Conservation (phyloP, 2,113 vertebrate species). For the Limnothrissa miodon region DNA sequence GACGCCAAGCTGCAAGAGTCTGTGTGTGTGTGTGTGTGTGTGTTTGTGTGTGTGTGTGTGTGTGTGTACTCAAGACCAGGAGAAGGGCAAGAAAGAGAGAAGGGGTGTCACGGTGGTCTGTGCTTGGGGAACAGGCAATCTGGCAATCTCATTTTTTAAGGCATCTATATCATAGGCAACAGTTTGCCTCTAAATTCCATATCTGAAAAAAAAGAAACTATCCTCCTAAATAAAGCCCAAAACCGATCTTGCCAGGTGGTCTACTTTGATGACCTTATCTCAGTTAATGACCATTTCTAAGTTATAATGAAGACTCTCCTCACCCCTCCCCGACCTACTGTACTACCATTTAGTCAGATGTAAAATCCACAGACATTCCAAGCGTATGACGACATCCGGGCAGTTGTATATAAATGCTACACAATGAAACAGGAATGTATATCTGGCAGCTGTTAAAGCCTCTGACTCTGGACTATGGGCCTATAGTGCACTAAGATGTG, state of each 20-base stretch:
- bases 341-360: not conserved
- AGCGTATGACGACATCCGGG: not conserved
- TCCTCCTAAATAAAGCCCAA: not conserved
- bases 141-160: too few relatives aligned
- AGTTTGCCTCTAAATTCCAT: not conserved
- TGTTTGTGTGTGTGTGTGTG: not conserved
- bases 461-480: not conserved
- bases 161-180: too few relatives aligned
- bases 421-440: not conserved
- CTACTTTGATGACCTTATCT: not conserved
- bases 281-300: not conserved
- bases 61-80: not conserved
- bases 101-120: not conserved
- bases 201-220: not conserved
- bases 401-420: not conserved
- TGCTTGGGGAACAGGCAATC: not conserved
- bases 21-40: not conserved
- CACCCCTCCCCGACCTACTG: not conserved
- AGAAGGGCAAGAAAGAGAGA: not conserved
- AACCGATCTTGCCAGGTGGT: not conserved
- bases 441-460: not conserved
- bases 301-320: not conserved
- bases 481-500: not conserved
- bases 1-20: constrained; percentile 29
- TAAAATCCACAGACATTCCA: not conserved